Percentiles rank a stretch among this genome's conserved stretches.
phyloP scores from a whole-genome alignment of 2,113 vertebrate genomes.

The Sialia sialis region DNA sequence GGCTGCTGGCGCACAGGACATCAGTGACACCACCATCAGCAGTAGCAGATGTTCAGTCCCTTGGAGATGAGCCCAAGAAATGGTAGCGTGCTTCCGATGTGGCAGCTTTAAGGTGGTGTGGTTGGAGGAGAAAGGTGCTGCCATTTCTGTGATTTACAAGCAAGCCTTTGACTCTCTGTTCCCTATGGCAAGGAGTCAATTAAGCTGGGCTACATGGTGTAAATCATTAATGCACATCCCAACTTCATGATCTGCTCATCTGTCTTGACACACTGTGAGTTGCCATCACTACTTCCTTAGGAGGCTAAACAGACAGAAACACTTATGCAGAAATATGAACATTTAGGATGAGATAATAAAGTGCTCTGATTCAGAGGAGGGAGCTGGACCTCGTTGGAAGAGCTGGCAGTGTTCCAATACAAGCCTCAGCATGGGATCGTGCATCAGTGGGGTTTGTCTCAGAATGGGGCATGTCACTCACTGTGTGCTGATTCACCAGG shows the following conservation, averaged over 20 bases:
- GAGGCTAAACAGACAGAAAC: not conserved
- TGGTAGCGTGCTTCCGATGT: not conserved
- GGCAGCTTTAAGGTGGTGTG: not conserved
- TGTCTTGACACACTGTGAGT: not conserved
- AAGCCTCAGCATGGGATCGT: accelerated
- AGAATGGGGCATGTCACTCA: accelerated
- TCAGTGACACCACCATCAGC: not conserved
- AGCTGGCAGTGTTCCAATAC: not conserved
- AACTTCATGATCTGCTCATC: not conserved
- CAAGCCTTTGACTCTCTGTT: not conserved
- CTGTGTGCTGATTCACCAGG: not conserved
- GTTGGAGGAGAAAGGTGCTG: not conserved
- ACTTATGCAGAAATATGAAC: not conserved
- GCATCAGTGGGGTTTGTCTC: accelerated
- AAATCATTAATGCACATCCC: not conserved
- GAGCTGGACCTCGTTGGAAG: not conserved
- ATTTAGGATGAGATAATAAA: not conserved
- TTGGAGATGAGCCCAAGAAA: constrained; percentile 1
- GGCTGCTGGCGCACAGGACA: not conserved
- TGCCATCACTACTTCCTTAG: not conserved
- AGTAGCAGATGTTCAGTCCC: not conserved
- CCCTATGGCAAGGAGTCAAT: not conserved
- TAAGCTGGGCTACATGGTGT: not conserved
- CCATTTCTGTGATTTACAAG: not conserved
- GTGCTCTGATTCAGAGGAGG: not conserved